Evolutionary conservation across 2,113 vertebrate genomes (phyloP).

Genomic region (Oreamnos americanus): DNA sequence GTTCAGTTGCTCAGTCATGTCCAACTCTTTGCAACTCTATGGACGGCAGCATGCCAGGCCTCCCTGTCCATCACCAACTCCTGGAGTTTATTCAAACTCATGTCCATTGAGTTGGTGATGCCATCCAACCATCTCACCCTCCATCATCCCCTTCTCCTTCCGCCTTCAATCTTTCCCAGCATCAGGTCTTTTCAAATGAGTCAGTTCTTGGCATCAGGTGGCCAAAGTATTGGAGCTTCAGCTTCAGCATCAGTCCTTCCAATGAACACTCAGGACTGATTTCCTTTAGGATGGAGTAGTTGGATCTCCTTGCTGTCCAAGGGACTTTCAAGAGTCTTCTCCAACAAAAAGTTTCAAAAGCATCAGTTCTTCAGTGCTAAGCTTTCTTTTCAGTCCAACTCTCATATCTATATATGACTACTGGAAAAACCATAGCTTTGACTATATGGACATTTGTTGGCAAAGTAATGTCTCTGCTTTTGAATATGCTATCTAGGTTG

Average conservation of each 20-base stretch:
- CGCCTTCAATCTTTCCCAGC: accelerated
- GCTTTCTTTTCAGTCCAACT: background rate
- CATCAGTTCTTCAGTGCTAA: background rate
- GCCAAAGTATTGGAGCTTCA: background rate
- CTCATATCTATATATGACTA: background rate
- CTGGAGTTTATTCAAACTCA: background rate
- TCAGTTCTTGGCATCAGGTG: background rate
- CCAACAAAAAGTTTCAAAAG: background rate
- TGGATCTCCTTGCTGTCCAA: background rate
- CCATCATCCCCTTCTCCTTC: accelerated
- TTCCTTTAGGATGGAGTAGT: background rate
- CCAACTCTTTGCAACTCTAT: accelerated
- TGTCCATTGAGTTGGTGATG: accelerated
- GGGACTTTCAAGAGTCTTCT: background rate
- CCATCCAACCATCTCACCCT: background rate
- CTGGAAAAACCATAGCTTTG: background rate
- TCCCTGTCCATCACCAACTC: background rate
- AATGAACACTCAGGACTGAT: background rate
- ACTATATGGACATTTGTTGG: background rate
- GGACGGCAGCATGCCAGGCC: background rate
- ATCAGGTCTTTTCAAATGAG: background rate
- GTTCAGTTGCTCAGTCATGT: background rate
- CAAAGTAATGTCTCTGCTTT: background rate
- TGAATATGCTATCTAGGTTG: background rate
- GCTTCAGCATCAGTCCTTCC: background rate